Evolutionary conservation across 1,140 invertebrate species (phyloP), one percentile per base, ranked within the genome.

Genomic region (Monomorium pharaonis): DNA sequence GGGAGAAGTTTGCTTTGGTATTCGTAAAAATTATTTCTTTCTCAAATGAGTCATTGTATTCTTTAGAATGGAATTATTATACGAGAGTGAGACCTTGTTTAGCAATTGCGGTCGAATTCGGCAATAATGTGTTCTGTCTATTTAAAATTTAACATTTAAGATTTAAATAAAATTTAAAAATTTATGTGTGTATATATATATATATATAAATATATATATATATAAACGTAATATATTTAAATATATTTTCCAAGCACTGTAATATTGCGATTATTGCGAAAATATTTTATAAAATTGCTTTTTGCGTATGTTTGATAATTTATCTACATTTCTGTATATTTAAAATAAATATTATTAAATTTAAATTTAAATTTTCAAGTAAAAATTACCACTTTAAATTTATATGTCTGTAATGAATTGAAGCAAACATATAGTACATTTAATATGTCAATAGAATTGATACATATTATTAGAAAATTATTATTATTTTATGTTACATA

Each of bases 21-120:
- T 56, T 81, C 37, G 24, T 83, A 58, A 47, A 58, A 74, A 6
- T 83, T 47, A 62, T 54, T 54, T 70, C 18, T 77, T 37, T 65
- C 16, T 24, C 7, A 85, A 80, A 85, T 47, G 16, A 44, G 16
- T 27, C 54, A 58, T 72, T 72, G 51, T 81, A n/a, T 58, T 70
- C 21, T 16, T 16, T 6, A 51, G n/a, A 7, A 70, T 81, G 58
- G 18, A 81, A 70, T 70, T 81, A 2, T 70, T 30, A 24, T 70
- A 9, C 7, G 44, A 67, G 14, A 30, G n/a, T 9, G 44, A 21
- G 14, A 10, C 18, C 9, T 37, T 7, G 58, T n/a, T 77, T 47
- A n/a, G n/a, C 42, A 63, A 65, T 49, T 6, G 44, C 58, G 47
- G 10, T 16, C 3, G 16, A 21, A 42, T 14, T 21, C 10, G 33